Conservation (phyloP, 2,797 vertebrate genomes). For the Staurois parvus region DNA sequence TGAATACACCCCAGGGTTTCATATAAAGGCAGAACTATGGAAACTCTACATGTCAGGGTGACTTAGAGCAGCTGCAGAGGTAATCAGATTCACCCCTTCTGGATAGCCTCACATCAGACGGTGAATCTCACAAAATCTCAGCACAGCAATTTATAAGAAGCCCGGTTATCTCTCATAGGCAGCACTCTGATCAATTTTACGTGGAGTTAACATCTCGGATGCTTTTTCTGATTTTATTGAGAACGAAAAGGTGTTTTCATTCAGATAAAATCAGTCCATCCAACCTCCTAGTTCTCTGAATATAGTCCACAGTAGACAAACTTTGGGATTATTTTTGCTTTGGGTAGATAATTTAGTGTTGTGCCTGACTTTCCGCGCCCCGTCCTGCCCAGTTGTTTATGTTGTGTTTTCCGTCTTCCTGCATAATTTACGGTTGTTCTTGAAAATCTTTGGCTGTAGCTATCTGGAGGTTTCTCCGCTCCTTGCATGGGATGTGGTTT, state of each 20-base stretch:
- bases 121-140: no score
- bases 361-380: not conserved
- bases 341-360: constrained; percentile 16
- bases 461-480: constrained; percentile 15
- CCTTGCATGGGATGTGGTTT: constrained; percentile 18
- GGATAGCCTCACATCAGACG: no score
- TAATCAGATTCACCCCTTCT: no score
- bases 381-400: not conserved
- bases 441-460: constrained; percentile 5
- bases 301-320: not conserved
- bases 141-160: no score
- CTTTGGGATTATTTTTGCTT: not conserved
- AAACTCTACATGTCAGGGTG: no score
- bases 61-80: no score
- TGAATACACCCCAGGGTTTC: no score
- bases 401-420: constrained; percentile 1
- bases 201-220: no score
- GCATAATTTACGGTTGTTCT: constrained; percentile 35
- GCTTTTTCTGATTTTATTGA: not conserved
- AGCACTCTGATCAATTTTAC: no score
- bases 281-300: not conserved
- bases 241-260: no score
- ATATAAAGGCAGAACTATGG: no score
- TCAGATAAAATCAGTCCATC: not conserved
- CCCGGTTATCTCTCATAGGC: no score